A percentile compares a stretch with the other conserved stretches of the same genome.
These are phyloP conservation scores for Rhynchonema sp. DNA, from an alignment of 2,888 invertebrate genomes.

Conservation along the genomic window DNA sequence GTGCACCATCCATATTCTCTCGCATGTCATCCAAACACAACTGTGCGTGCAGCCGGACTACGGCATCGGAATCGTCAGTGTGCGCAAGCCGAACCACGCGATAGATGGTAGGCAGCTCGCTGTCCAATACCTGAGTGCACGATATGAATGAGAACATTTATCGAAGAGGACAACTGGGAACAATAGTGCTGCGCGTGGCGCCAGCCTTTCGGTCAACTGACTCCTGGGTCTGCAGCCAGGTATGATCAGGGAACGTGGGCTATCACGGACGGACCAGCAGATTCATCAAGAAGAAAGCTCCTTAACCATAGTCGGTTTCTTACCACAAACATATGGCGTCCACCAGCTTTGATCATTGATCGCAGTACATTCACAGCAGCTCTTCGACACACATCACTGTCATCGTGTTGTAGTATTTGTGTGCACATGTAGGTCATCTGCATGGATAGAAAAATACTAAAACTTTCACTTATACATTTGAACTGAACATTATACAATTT, in stretches of 20 bases:
- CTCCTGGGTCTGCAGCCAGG: no score
- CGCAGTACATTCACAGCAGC: conserved; percentile 33
- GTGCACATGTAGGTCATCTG: background rate
- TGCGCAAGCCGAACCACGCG: conserved; percentile 47
- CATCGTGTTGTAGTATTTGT: background rate
- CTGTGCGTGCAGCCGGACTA: conserved; percentile 52
- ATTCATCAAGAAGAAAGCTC: no score
- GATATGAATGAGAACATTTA: no score
- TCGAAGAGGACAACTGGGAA: no score
- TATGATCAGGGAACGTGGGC: no score
- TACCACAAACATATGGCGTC: background rate
- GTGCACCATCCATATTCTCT: background rate
- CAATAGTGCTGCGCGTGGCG: no score
- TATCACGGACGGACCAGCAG: no score
- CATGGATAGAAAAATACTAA: no score
- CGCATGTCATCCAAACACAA: conserved; percentile 45
- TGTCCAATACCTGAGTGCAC: conserved; percentile 40
- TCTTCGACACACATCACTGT: conserved; percentile 32
- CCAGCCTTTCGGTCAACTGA: no score
- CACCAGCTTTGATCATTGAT: conserved; percentile 10
- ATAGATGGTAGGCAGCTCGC: conserved; percentile 49
- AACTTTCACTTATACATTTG: no score
- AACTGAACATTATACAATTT: no score
- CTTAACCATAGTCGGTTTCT: no score
- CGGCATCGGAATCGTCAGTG: conserved; percentile 45